Conservation (phyloP, 2,888 invertebrate genomes). For the Amitus sp. region DNA sequence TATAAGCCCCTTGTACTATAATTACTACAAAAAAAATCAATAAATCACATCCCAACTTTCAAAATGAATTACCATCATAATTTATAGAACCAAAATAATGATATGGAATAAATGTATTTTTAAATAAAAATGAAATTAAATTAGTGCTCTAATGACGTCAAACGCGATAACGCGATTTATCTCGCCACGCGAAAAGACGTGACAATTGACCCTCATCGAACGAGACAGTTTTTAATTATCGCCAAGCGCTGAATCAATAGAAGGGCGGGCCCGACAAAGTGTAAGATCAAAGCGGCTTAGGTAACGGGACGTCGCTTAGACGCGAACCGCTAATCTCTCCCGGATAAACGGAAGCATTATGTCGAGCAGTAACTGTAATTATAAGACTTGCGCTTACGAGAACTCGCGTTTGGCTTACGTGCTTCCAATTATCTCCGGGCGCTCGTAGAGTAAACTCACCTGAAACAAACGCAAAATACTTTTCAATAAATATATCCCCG, state of each 20-base stretch:
- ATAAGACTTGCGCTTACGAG: not conserved
- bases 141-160: no score
- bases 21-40: no score
- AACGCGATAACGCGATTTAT: no score
- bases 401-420: not conserved
- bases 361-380: conserved; percentile 11
- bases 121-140: no score
- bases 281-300: conserved; percentile 5
- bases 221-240: conserved; percentile 7
- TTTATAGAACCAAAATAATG: no score
- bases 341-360: conserved; percentile 10
- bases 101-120: no score
- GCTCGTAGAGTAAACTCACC: conserved; percentile 32
- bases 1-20: no score
- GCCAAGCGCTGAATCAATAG: conserved; percentile 1
- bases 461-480: conserved; percentile 34
- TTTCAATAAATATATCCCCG: no score
- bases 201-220: not conserved
- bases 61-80: no score
- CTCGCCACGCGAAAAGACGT: no score
- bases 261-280: conserved; percentile 6
- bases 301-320: conserved; percentile 1
- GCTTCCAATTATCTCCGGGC: not conserved
- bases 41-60: no score
- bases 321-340: not conserved